A percentile compares a stretch with the other conserved stretches of the same genome.
These are phyloP conservation scores for Pteronotus mesoamericanus DNA, from an alignment of 2,797 vertebrate species.

Conservation along the genomic window DNA sequence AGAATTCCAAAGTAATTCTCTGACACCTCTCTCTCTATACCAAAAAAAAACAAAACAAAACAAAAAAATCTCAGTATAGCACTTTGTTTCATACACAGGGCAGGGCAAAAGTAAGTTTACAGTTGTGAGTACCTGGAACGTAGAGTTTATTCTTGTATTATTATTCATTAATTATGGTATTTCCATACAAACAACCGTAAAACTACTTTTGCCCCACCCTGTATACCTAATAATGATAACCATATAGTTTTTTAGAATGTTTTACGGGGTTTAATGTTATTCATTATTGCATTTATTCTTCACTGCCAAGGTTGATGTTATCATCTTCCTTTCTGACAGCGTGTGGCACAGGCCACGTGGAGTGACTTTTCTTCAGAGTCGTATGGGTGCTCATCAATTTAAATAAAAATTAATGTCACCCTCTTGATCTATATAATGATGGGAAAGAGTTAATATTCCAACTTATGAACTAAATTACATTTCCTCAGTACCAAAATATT, in stretches of 20 bases:
- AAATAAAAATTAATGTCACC: not conserved
- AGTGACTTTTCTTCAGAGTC: not conserved
- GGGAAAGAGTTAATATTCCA: not conserved
- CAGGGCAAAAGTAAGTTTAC: not conserved
- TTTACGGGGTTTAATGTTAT: not conserved
- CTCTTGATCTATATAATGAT: not conserved
- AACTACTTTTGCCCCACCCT: not conserved
- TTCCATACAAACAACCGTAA: not conserved
- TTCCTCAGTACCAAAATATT: not conserved
- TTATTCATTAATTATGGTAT: not conserved
- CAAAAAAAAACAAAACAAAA: too few species aligned
- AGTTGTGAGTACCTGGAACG: not conserved
- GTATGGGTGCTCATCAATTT: not conserved
- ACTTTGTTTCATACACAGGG: not conserved
- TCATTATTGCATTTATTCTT: not conserved
- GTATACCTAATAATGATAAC: not conserved
- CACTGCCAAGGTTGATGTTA: not conserved
- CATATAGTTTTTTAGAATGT: not conserved
- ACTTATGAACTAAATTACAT: not conserved
- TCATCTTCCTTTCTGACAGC: not conserved
- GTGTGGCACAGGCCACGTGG: not conserved
- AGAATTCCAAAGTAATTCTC: not conserved
- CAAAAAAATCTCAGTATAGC: not conserved
- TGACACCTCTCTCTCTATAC: not conserved
- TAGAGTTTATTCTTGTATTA: not conserved